phyloP scores from a whole-genome alignment of 2,113 vertebrate genomes.

The Rhea pennata region DNA sequence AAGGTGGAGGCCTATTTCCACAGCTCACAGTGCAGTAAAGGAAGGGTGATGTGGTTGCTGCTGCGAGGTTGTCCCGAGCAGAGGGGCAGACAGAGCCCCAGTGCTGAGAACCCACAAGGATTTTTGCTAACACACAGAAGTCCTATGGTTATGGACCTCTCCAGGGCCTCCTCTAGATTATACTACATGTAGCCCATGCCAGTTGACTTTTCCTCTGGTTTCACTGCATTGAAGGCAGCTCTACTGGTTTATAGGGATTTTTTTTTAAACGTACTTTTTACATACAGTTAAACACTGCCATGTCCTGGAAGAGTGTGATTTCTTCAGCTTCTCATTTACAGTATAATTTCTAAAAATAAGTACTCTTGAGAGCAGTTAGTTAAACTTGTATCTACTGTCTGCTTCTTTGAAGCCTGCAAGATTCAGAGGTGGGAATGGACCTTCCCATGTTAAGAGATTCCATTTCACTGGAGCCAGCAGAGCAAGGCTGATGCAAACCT shows the following conservation, averaged over 20 bases:
- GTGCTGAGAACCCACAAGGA: no score
- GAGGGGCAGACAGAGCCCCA: no score
- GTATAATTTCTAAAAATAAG: neutral
- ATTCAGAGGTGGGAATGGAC: no score
- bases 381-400: neutral
- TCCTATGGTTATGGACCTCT: accelerated
- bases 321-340: neutral
- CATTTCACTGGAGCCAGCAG: neutral
- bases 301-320: no score
- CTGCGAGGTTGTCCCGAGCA: no score
- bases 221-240: no score
- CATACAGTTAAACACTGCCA: neutral
- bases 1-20: neutral
- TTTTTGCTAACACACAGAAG: no score
- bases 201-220: no score
- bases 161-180: neutral
- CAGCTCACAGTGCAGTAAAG: neutral
- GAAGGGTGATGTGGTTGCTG: no score
- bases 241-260: neutral
- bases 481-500: neutral
- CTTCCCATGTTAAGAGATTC: neutral
- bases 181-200: no score
- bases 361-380: neutral
- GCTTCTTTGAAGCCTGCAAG: neutral
- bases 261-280: neutral